Percentiles rank a stretch among this genome's conserved stretches.
Evolutionary conservation across 1,140 invertebrate genomes (phyloP).

Genomic region (Diabrotica undecimpunctata): DNA sequence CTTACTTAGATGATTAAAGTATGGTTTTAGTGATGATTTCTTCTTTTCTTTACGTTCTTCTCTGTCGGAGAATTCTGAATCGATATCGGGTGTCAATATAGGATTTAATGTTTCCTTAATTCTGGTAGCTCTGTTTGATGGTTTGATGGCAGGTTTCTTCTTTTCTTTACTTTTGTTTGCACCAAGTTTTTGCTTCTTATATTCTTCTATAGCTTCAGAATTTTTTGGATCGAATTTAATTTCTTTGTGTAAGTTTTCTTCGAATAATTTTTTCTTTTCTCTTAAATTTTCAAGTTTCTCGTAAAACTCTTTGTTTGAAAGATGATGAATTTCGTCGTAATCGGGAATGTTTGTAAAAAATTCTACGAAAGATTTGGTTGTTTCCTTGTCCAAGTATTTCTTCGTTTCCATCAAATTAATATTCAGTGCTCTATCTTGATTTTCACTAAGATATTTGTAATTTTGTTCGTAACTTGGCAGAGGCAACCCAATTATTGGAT

Average conservation of each 20-base stretch:
- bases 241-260: constrained; percentile 53
- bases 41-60: neutral
- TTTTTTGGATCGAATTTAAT: constrained; percentile 47
- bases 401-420: constrained; percentile 31
- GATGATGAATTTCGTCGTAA: constrained; percentile 64
- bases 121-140: constrained; percentile 32
- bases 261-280: constrained; percentile 58
- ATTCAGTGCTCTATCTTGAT: constrained; percentile 39
- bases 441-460: constrained; percentile 43
- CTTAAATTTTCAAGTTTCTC: constrained; percentile 60
- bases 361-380: constrained; percentile 55
- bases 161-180: constrained; percentile 14
- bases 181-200: constrained; percentile 39
- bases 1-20: constrained; percentile 22
- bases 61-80: neutral
- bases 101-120: constrained; percentile 8
- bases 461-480: constrained; percentile 61
- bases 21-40: neutral
- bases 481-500: constrained; percentile 61
- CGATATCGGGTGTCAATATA: neutral
- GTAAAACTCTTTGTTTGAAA: constrained; percentile 65
- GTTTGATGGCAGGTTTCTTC: constrained; percentile 30
- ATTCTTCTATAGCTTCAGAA: constrained; percentile 39
- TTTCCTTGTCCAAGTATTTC: constrained; percentile 23
- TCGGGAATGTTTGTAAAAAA: constrained; percentile 68